Conservation (phyloP, 2,113 vertebrate genomes). For the Dasyornis broadbenti region DNA sequence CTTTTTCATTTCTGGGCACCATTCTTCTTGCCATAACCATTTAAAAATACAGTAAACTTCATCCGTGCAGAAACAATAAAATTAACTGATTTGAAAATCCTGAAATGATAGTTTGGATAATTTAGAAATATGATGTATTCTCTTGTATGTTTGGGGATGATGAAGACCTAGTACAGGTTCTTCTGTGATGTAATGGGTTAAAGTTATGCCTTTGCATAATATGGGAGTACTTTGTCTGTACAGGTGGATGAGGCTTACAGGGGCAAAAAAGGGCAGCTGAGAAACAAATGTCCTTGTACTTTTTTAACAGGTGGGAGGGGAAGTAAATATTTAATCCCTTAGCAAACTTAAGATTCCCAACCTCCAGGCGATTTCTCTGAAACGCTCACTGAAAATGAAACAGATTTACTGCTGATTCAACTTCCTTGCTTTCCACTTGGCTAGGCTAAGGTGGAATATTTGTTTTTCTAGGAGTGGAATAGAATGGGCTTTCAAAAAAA, state of each 20-base stretch:
- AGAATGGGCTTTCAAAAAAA: not conserved
- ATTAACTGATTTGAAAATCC: not conserved
- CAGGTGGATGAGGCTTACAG: not conserved
- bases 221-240: not conserved
- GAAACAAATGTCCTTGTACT: not conserved
- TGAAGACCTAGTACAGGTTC: not conserved
- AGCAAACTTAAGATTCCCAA: not conserved
- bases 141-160: not conserved
- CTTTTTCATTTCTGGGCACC: not conserved
- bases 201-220: not conserved
- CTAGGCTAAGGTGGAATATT: not conserved
- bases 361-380: not conserved
- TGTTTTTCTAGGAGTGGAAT: not conserved
- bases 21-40: not conserved
- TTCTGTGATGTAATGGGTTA: not conserved
- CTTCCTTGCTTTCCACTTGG: not conserved
- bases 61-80: not conserved
- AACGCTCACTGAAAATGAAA: not conserved
- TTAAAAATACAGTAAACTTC: not conserved
- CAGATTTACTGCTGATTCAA: not conserved
- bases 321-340: not conserved
- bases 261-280: not conserved
- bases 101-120: not conserved
- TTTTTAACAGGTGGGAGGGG: not conserved
- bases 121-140: not conserved